These are phyloP conservation scores for Junonia oenone DNA, from an alignment of 2,888 invertebrate genomes.

Conservation along the genomic window DNA sequence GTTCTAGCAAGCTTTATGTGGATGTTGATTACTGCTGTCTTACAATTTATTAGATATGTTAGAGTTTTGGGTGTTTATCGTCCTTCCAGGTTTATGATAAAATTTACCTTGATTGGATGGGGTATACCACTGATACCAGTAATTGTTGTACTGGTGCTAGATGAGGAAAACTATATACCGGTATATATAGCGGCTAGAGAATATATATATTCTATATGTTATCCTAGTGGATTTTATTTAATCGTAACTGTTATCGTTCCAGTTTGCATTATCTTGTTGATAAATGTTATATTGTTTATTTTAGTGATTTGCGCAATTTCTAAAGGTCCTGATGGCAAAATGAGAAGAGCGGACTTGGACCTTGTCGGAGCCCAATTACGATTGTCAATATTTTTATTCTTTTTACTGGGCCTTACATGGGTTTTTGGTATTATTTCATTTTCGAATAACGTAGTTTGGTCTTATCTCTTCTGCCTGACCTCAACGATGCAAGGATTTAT, in stretches of 20 bases:
- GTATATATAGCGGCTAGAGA: conserved; percentile 32
- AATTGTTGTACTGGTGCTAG: conserved; percentile 57
- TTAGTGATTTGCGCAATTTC: conserved; percentile 76
- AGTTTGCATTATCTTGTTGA: conserved; percentile 66
- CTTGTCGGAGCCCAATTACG: conserved; percentile 72
- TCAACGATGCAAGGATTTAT: conserved; percentile 82
- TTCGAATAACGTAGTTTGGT: conserved; percentile 70
- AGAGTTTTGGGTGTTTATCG: conserved; percentile 80
- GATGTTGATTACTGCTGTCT: conserved; percentile 85
- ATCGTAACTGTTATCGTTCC: conserved; percentile 75
- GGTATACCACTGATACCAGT: conserved; percentile 80
- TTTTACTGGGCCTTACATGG: conserved; percentile 81
- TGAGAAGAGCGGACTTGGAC: conserved; percentile 58
- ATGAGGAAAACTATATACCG: conserved; percentile 68
- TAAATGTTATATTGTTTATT: conserved; percentile 76
- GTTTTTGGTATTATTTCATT: conserved; percentile 80
- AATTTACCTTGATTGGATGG: conserved; percentile 83
- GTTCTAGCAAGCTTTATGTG: conserved; percentile 84
- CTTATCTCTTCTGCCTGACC: conserved; percentile 82
- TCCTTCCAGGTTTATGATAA: conserved; percentile 81
- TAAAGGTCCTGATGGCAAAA: conserved; percentile 70
- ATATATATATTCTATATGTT: conserved; percentile 61
- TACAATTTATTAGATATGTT: conserved; percentile 85
- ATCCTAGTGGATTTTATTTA: conserved; percentile 72
- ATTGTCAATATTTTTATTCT: conserved; percentile 79